Conservation (phyloP, 2,113 vertebrate species). For the Microcebus ravelobensis region DNA sequence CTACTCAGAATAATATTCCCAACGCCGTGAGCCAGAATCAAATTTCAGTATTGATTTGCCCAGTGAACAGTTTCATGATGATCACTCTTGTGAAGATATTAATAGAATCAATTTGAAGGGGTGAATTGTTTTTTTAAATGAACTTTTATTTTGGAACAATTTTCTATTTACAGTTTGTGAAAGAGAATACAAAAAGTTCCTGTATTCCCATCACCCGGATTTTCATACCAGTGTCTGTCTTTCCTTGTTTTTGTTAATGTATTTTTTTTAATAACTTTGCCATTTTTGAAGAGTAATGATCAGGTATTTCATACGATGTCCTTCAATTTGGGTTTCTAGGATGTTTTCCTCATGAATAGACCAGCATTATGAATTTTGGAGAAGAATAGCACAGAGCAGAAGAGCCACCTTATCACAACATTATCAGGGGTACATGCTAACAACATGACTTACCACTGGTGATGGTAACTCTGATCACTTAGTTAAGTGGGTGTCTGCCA, state of each 20-base stretch:
- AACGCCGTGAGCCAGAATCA: background rate
- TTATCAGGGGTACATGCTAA: background rate
- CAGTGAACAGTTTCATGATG: slow-evolving; percentile 15
- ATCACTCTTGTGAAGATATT: slow-evolving; percentile 25
- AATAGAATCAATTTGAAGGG: background rate
- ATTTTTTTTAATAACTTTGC: background rate
- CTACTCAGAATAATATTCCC: background rate
- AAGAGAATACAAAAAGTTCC: background rate
- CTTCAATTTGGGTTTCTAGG: background rate
- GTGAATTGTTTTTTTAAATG: background rate
- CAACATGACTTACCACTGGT: background rate
- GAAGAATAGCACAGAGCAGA: background rate
- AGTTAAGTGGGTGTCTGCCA: background rate
- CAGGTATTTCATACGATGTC: background rate
- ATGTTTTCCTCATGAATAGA: background rate
- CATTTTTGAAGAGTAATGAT: background rate
- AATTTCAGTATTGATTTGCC: background rate
- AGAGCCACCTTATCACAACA: background rate
- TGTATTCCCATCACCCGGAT: background rate
- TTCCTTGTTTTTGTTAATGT: background rate
- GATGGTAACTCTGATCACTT: background rate
- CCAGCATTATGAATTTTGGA: background rate
- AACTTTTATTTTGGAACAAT: background rate
- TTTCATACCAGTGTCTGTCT: background rate
- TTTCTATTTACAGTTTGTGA: background rate